These are phyloP conservation scores for Drosophila bipectinata DNA, from an alignment of 1,140 invertebrate species.

Conservation along the genomic window DNA sequence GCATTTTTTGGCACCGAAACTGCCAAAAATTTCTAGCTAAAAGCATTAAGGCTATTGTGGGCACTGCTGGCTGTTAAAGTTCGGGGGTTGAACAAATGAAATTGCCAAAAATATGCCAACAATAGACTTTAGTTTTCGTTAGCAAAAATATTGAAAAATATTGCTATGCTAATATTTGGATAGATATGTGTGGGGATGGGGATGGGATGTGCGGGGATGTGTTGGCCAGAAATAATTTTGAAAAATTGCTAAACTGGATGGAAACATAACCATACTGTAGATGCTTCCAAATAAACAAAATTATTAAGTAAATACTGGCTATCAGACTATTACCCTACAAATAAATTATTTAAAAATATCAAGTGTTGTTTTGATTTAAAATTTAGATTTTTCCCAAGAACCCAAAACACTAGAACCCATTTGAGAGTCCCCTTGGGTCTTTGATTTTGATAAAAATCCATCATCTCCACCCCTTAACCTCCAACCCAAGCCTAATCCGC, in stretches of 20 bases:
- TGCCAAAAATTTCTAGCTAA: slow-evolving; percentile 65
- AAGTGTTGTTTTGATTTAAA: background rate
- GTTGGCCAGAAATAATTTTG: slow-evolving; percentile 10
- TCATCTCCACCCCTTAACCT: background rate
- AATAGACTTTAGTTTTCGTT: slow-evolving; percentile 43
- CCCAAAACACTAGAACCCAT: background rate
- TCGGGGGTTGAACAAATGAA: slow-evolving; percentile 36
- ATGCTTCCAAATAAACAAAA: slow-evolving; percentile 2
- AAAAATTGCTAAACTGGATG: slow-evolving; percentile 33
- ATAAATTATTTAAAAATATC: background rate
- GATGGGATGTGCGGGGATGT: background rate
- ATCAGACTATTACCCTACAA: background rate
- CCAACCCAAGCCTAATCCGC: background rate
- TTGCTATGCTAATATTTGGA: slow-evolving; percentile 38
- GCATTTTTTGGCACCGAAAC: slow-evolving; percentile 75
- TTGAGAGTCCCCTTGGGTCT: slow-evolving; percentile 1
- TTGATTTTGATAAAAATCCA: slow-evolving; percentile 16
- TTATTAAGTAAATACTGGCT: background rate
- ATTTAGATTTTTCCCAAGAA: background rate
- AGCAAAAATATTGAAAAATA: slow-evolving; percentile 53
- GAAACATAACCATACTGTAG: slow-evolving; percentile 15
- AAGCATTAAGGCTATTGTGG: slow-evolving; percentile 48
- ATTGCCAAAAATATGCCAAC: slow-evolving; percentile 55
- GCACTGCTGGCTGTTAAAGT: slow-evolving; percentile 33
- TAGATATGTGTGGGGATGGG: slow-evolving; percentile 1